These are phyloP conservation scores for Caenorhabditis becei DNA, from an alignment of 2,888 invertebrate species.

Conservation along the genomic window DNA sequence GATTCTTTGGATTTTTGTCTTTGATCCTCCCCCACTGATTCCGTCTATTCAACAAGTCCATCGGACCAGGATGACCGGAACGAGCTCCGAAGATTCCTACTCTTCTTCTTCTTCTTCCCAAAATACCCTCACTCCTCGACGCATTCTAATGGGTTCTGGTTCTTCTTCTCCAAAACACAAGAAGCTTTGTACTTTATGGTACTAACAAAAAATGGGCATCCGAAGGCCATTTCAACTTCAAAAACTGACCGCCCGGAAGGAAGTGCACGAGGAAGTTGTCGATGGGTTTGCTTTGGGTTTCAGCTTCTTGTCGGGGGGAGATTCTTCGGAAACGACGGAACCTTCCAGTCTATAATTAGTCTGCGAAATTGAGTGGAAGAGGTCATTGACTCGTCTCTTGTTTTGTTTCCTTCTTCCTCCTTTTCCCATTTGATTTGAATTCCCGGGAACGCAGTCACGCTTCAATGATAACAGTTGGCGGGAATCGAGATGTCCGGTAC, in stretches of 20 bases:
- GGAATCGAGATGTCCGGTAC: too few species aligned
- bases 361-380: slow-evolving; percentile 51
- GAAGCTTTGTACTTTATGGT: slow-evolving; percentile 38
- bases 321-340: neutral
- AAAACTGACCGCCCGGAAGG: slow-evolving; percentile 49
- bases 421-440: too few species aligned
- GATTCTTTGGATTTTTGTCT: slow-evolving; percentile 1
- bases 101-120: neutral
- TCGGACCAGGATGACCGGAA: slow-evolving; percentile 23
- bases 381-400: slow-evolving; percentile 6
- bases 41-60: slow-evolving; percentile 35
- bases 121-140: slow-evolving; percentile 4
- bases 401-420: slow-evolving; percentile 1
- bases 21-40: slow-evolving; percentile 25
- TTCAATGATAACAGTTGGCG: too few species aligned
- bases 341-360: slow-evolving; percentile 49
- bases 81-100: too few species aligned
- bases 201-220: slow-evolving; percentile 8
- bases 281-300: neutral
- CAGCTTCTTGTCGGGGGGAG: neutral
- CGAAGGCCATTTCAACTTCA: slow-evolving; percentile 22
- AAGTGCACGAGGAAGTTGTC: slow-evolving; percentile 18
- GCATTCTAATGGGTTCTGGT: slow-evolving; percentile 43
- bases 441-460: too few species aligned
- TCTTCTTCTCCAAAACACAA: slow-evolving; percentile 15